Evolutionary conservation across 53 echinoderm and acorn worm species (phyloP).

Genomic region (Paelopatides confundens): DNA sequence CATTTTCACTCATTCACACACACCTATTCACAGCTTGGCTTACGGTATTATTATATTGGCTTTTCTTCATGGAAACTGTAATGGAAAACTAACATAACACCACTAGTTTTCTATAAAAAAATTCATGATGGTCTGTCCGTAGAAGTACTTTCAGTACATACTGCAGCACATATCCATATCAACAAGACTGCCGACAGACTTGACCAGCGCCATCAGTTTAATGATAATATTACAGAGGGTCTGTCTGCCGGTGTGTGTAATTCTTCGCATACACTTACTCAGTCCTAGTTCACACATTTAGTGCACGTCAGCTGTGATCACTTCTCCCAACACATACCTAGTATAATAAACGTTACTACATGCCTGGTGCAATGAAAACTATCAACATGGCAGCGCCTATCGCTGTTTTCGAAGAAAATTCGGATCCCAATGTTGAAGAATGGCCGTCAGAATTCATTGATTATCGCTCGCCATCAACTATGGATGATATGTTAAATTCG

Average conservation of each 20-base stretch:
- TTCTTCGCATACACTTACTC: constrained; percentile 16
- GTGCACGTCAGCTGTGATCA: constrained; percentile 43
- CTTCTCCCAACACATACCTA: neutral
- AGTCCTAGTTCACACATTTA: constrained; percentile 33
- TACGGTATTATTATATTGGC: too few species aligned
- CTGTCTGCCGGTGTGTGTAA: constrained; percentile 25
- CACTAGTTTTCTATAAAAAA: too few species aligned
- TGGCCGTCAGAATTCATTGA: constrained; percentile 97
- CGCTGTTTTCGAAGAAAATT: constrained; percentile 92
- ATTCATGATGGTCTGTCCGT: too few species aligned
- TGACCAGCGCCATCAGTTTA: neutral
- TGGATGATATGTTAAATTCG: constrained; percentile 85
- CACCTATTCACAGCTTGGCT: too few species aligned
- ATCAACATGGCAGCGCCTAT: constrained; percentile 97
- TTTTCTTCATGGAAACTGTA: too few species aligned
- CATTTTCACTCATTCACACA: too few species aligned
- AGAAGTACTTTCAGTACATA: too few species aligned
- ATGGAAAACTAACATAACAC: too few species aligned
- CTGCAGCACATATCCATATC: too few species aligned
- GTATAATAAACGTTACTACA: neutral
- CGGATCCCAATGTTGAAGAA: constrained; percentile 89
- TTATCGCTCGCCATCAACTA: constrained; percentile 80
- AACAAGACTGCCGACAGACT: neutral
- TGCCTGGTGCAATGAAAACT: constrained; percentile 53
- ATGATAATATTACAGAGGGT: constrained; percentile 34